These are phyloP conservation scores for Plecturocebus donacophilus DNA, from an alignment of 2,113 vertebrate genomes.

Conservation along the genomic window DNA sequence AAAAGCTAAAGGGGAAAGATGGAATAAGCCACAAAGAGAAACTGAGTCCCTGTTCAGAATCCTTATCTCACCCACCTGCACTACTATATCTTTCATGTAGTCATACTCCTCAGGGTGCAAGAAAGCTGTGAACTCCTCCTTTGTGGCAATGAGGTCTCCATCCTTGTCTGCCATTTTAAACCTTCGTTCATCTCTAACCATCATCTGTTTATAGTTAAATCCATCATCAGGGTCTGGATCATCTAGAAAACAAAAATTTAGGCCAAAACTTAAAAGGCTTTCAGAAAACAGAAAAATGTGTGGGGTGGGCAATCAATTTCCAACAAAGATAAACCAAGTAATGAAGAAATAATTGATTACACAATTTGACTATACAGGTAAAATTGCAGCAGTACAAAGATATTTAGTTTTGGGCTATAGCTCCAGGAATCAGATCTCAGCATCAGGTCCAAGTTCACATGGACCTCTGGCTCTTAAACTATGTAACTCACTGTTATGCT, in stretches of 20 bases:
- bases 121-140: slow-evolving; percentile 94
- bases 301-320: slow-evolving; percentile 11
- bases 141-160: slow-evolving; percentile 89
- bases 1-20: not conserved
- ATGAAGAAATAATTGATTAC: not conserved
- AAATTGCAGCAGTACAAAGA: not conserved
- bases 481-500: not conserved
- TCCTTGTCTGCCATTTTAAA: slow-evolving; percentile 93
- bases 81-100: slow-evolving; percentile 95
- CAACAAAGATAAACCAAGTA: slow-evolving; percentile 39
- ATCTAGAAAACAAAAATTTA: slow-evolving; percentile 83
- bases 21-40: not conserved
- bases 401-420: not conserved
- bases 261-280: not conserved
- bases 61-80: slow-evolving; percentile 85
- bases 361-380: not conserved
- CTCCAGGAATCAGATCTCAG: not conserved
- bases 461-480: not conserved
- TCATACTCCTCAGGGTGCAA: slow-evolving; percentile 95
- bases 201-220: slow-evolving; percentile 95
- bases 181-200: slow-evolving; percentile 92
- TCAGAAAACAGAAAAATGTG: slow-evolving; percentile 28
- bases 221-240: slow-evolving; percentile 91
- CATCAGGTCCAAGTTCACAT: not conserved
- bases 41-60: not conserved